Conservation (phyloP, 1,140 invertebrate genomes). For the Caenorhabditis remanei region DNA sequence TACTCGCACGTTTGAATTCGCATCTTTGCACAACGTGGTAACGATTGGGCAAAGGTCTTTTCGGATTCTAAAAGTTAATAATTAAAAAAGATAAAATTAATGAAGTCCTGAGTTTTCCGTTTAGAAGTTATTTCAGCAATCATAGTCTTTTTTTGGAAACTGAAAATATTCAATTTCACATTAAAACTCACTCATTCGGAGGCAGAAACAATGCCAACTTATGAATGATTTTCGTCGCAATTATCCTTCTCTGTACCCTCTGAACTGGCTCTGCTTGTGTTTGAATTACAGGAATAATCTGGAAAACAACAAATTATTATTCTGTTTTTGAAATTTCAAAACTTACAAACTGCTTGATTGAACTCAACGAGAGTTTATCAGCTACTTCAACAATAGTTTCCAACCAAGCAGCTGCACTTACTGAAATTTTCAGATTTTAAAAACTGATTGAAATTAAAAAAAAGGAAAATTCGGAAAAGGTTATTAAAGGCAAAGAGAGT, state of each 20-base stretch:
- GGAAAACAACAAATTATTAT: constrained; percentile 67
- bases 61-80: constrained; percentile 69
- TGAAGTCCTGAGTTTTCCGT: too few relatives aligned
- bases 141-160: too few relatives aligned
- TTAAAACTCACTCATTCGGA: constrained; percentile 78
- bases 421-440: constrained; percentile 73
- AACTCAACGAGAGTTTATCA: constrained; percentile 79
- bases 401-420: constrained; percentile 79
- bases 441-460: not conserved
- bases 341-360: constrained; percentile 79
- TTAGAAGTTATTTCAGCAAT: too few relatives aligned
- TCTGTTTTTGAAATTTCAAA: not conserved
- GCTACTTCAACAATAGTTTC: constrained; percentile 80
- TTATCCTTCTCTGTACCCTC: constrained; percentile 78
- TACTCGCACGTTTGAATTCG: constrained; percentile 72
- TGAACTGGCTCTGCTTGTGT: constrained; percentile 79
- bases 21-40: constrained; percentile 75
- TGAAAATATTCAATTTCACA: not conserved
- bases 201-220: constrained; percentile 78
- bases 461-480: not conserved
- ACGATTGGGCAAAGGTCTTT: constrained; percentile 74
- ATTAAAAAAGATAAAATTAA: too few relatives aligned
- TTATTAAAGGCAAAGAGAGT: not conserved
- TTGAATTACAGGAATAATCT: constrained; percentile 79
- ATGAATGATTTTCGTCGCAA: constrained; percentile 78